Evolutionary conservation across 2,113 vertebrate species (phyloP), one percentile per base, ranked within the genome.

Genomic region (Campylomormyrus tamandua): DNA sequence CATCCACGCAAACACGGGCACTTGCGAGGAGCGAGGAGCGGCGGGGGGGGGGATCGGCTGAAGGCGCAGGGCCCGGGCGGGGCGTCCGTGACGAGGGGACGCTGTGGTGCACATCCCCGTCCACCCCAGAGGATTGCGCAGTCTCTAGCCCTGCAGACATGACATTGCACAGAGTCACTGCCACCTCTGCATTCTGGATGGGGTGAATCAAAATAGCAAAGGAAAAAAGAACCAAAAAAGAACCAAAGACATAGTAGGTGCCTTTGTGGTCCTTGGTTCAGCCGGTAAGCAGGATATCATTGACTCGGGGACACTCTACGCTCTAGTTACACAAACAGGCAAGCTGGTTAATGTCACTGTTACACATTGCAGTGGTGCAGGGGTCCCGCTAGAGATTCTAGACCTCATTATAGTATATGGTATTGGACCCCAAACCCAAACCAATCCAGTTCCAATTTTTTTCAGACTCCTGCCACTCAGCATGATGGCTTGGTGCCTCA

Each of bases 91-190:
- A 42, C 35, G 35, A 8, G 0, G 31, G 74, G 35, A 3, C 13
- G n/a, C 74, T 17, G 74, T 0, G 62, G 62, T 80, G 74, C 35
- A 7, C 17, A 15, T 42, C 74, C 66, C 27, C 35, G 15, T 35
- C 74, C 31, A 77, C 74, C 74, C 74, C 74, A 77, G 35, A 77
- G 74, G 74, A 77, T 77, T 42, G 74, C 74, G 70, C 70, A 77
- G 70, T 77, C 70, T 17, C 74, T 42, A 39, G 74, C 74, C 74
- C 74, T 80, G 74, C 74, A 42, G 74, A 35, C 74, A 80, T 80
- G 74, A 80, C 74, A 80, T 80, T 80, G 74, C 74, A 80, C 35
- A 77, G 74, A 39, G 74, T 42, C 31, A 77, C 35, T 80, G 74
- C 74, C 15, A 15, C 74, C 35, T 77, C 70, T 39, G 13, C 35